A percentile compares a stretch with the other conserved stretches of the same genome.
Conservation (phyloP, 1,140 invertebrate genomes). For the Dryas iulia region DNA sequence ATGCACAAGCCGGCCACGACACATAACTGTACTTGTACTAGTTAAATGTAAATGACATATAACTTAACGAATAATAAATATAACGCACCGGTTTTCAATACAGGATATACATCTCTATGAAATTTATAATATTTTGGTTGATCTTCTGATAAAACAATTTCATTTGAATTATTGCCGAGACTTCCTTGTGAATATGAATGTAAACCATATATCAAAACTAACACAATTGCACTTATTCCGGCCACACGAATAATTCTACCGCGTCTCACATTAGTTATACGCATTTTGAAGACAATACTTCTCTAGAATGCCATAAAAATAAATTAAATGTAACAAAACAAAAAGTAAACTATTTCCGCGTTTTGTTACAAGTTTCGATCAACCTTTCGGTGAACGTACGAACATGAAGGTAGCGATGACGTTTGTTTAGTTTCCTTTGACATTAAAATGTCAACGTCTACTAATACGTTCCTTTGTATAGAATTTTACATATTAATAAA, state of each 20-base stretch:
- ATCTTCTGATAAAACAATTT: conserved; percentile 39
- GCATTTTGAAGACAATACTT: conserved; percentile 50
- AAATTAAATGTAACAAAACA: conserved; percentile 27
- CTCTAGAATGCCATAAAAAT: conserved; percentile 15
- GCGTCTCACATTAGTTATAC: conserved; percentile 69
- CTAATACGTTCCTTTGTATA: conserved; percentile 5
- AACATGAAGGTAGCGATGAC: conserved; percentile 16
- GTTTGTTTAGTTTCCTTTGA: conserved; percentile 13
- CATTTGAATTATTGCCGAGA: conserved; percentile 32
- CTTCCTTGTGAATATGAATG: conserved; percentile 61
- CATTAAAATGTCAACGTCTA: conserved; percentile 20
- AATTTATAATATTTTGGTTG: conserved; percentile 52
- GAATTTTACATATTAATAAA: too few species aligned
- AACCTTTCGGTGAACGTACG: neutral
- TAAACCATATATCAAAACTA: conserved; percentile 64
- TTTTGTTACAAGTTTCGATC: conserved; percentile 5
- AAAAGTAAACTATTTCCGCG: conserved; percentile 15
- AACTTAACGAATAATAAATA: neutral
- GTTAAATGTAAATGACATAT: conserved; percentile 1
- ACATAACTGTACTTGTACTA: conserved; percentile 52
- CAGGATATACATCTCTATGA: conserved; percentile 63
- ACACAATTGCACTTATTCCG: conserved; percentile 49
- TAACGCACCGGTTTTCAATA: conserved; percentile 44
- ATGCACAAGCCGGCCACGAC: conserved; percentile 43
- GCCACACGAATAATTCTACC: conserved; percentile 64